Evolutionary conservation across 2,888 invertebrate genomes (phyloP), one percentile per base, ranked within the genome.

Genomic region (Plagiodera versicolora): DNA sequence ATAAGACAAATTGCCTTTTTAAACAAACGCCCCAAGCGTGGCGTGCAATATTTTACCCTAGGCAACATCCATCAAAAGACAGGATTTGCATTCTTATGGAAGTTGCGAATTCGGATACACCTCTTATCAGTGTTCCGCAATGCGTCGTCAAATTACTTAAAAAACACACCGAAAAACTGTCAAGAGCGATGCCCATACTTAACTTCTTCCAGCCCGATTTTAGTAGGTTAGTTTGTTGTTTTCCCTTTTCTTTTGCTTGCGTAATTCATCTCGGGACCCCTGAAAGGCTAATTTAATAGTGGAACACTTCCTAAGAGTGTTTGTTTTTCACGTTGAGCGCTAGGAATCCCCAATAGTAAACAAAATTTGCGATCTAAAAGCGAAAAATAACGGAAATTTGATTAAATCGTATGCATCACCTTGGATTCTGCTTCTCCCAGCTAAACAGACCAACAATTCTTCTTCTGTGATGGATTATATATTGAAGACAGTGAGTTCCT

Each of bases 201-300:
- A 53, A 44, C 44, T 16, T 44, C 35, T 24, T 18, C 35, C 24
- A 51, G 44, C 17, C 49, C 28, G 57, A 50, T 58, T 58, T 58
- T 58, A 51, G 32, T 28, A 51, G 53, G 14, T 58, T 58, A 28
- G n/a, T n/a, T 30, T 44, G 50, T 51, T 58, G 52, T 58, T 58
- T 58, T 58, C 52, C 52, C 52, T 20, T 47, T 46, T n/a, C n/a
- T 28, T 47, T 45, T n/a, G 32, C 19, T 30, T 16, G 14, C 14
- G 46, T 6, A 18, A 56, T 56, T 47, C 39, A 48, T 56, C 48
- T 49, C 24, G 28, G 18, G 47, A 45, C 14, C 52, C 58, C 52
- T 58, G 47, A 52, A 58, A 52, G 55, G 60, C 60, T 60, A 60
- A 60, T 60, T 60, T 46, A 45, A 60, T 60, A 60, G 39, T 55